Base-by-base conservation (phyloP, 2,888 invertebrate species). In the Girardia tigrina region DNA sequence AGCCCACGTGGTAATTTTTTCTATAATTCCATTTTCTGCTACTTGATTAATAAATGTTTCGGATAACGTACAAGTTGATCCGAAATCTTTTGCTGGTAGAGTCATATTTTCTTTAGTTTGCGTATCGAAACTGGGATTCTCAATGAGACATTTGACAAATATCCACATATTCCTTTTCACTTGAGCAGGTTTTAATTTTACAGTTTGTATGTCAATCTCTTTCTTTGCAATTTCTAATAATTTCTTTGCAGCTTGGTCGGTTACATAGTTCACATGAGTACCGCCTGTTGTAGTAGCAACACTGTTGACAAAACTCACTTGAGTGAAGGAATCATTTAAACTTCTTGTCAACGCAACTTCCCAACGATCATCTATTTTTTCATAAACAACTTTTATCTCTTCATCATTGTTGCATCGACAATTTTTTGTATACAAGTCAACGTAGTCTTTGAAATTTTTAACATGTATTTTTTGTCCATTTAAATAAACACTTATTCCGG, bases 61-160 rank as follows among this genome's bases (percentile, higher is more conserved):
- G 0, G 89, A 87, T 16, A 94, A 86, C 73, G 82, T 82, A 82
- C 94, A 95, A 83, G 92, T 95, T 0, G 95, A 95, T 16, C 98
- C 98, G 85, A 99, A 99, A 82, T 88, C 90, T 83, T 94, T 97
- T 0, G 88, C 86, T n/a, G 94, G 94, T 71, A 94, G 87, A 0
- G 97, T 99, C 97, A 99, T 95, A 82, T 92, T 91, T 82, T 99
- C 98, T 86, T 99, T 99, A 0, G 98, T 98, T 87, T 99, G 98
- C 0, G 98, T 98, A 86, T 98, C 98, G 86, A 98, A 99, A 42
- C 95, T 91, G 28, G 98, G 98, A 87, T 99, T 99, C 77, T 95
- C 97, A 80, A 99, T 94, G 71, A 98, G 86, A 84, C 94, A 94
- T 83, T 95, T 98, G 28, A 98, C 88, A 83, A 98, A 98, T 0